Conservation (phyloP, 2,888 invertebrate genomes). For the Marasmarcha lunaedactyla region DNA sequence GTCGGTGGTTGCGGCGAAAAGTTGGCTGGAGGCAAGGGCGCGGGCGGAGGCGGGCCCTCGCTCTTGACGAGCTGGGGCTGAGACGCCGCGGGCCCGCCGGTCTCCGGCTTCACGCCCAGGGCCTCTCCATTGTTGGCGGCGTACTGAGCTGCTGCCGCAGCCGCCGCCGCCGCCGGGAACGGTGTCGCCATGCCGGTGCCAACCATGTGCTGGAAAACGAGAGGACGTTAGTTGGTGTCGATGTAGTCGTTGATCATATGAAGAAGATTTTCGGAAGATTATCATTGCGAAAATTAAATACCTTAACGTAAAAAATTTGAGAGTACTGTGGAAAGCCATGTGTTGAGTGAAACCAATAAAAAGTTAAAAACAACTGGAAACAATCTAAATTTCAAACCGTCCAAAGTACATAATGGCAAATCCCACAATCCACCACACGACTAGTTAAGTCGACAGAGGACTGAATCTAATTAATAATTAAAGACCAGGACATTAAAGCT, state of each 20-base stretch:
- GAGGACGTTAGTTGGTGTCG: constrained; percentile 3
- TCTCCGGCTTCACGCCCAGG: constrained; percentile 60
- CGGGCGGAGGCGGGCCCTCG: constrained; percentile 61
- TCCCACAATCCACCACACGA: too few relatives aligned
- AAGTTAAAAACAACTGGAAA: too few relatives aligned
- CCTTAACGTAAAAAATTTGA: not conserved
- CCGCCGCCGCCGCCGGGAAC: constrained; percentile 75
- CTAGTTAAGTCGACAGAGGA: too few relatives aligned
- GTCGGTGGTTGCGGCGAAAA: constrained; percentile 57
- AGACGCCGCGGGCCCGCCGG: constrained; percentile 43
- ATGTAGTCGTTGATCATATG: too few relatives aligned
- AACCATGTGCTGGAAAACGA: constrained; percentile 88
- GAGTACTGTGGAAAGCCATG: not conserved
- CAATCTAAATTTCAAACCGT: too few relatives aligned
- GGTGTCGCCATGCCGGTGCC: constrained; percentile 88
- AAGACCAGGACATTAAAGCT: too few relatives aligned
- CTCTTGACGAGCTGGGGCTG: constrained; percentile 63
- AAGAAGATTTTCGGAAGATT: too few relatives aligned
- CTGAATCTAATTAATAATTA: too few relatives aligned
- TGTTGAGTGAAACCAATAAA: too few relatives aligned
- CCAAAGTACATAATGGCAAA: too few relatives aligned
- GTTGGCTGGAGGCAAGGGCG: constrained; percentile 52
- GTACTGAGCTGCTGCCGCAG: constrained; percentile 73
- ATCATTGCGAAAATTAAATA: too few relatives aligned
- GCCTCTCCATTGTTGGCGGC: constrained; percentile 68